phyloP scores from a whole-genome alignment of 1,140 invertebrate species.

The Lerema accius region DNA sequence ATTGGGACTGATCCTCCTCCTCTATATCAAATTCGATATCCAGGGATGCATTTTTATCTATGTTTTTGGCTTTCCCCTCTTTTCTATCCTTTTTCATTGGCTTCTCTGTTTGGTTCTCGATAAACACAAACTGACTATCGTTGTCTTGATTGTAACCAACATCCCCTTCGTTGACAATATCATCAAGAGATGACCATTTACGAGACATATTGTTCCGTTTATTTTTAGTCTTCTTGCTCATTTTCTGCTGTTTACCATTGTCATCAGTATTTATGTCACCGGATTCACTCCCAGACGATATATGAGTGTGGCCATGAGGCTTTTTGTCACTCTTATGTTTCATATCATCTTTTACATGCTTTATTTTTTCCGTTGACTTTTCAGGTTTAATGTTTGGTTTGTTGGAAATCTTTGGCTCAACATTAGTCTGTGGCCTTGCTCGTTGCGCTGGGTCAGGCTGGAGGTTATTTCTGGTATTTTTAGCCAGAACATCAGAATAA shows the following conservation, averaged over 20 bases:
- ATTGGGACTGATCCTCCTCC: conserved; percentile 57
- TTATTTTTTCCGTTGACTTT: conserved; percentile 55
- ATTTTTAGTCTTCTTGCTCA: conserved; percentile 77
- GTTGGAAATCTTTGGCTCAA: conserved; percentile 69
- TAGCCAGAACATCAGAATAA: conserved; percentile 91
- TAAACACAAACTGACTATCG: conserved; percentile 76
- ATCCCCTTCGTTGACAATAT: conserved; percentile 80
- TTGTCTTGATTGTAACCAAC: conserved; percentile 57
- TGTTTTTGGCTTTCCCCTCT: conserved; percentile 53
- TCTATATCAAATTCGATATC: conserved; percentile 57
- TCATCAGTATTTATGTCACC: conserved; percentile 76
- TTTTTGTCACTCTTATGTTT: conserved; percentile 73
- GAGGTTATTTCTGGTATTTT: conserved; percentile 82
- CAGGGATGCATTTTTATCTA: conserved; percentile 55
- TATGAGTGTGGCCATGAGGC: conserved; percentile 47
- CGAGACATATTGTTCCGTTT: conserved; percentile 79
- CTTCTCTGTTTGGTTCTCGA: conserved; percentile 67
- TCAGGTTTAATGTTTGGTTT: conserved; percentile 70
- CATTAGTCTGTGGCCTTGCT: conserved; percentile 54
- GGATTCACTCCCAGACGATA: conserved; percentile 80
- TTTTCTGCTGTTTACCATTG: conserved; percentile 69
- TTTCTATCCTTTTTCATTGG: conserved; percentile 68
- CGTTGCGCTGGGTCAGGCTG: conserved; percentile 53
- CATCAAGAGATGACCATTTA: conserved; percentile 84
- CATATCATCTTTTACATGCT: conserved; percentile 72